phyloP scores from a whole-genome alignment of 64 coral and sea anemone species.

The Stichodactyla helianthus region DNA sequence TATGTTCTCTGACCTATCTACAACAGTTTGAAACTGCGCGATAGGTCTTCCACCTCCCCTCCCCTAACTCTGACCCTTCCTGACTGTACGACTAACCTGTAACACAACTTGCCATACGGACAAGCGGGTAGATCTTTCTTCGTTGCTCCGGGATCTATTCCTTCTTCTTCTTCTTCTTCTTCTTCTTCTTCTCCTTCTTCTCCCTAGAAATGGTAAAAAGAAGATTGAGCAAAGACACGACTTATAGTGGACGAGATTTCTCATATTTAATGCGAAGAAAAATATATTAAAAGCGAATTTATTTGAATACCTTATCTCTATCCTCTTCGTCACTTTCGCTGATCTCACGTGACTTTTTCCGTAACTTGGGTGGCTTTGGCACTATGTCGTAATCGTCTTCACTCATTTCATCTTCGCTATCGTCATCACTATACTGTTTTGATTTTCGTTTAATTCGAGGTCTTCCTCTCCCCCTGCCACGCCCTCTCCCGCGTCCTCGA shows the following conservation, averaged over 20 bases:
- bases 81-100: conserved; percentile 37
- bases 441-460: not conserved
- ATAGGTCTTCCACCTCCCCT: too few relatives aligned
- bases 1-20: too few relatives aligned
- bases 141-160: not conserved
- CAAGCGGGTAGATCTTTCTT: conserved; percentile 40
- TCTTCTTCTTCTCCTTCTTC: conserved; percentile 5
- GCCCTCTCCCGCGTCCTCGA: conserved; percentile 3
- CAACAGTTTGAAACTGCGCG: too few relatives aligned
- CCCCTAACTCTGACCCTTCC: too few relatives aligned
- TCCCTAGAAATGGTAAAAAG: not conserved
- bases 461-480: not conserved
- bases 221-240: too few relatives aligned
- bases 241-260: too few relatives aligned
- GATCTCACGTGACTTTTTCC: conserved; percentile 30
- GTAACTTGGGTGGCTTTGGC: not conserved
- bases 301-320: not conserved
- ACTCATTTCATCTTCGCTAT: not conserved
- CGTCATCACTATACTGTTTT: conserved; percentile 11
- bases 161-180: not conserved
- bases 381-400: not conserved
- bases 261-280: too few relatives aligned
- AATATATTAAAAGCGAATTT: not conserved
- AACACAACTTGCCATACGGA: conserved; percentile 72
- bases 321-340: conserved; percentile 14